These are phyloP conservation scores for Exaiptasia diaphana DNA, from an alignment of 64 coral and sea anemone species.

Conservation along the genomic window DNA sequence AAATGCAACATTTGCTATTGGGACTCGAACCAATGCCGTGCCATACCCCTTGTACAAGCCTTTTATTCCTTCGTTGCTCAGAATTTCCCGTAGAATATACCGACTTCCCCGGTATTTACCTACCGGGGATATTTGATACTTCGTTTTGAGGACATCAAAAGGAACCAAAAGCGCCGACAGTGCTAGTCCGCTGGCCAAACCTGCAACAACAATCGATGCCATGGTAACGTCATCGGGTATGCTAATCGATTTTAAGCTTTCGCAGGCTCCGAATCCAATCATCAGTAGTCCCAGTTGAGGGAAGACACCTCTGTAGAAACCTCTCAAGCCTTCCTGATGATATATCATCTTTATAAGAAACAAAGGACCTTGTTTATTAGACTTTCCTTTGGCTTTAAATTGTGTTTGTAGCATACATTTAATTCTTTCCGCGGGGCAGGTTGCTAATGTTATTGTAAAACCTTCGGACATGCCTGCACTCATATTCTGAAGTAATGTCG, in stretches of 20 bases:
- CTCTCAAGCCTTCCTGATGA: slow-evolving; percentile 51
- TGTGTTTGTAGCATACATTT: slow-evolving; percentile 79
- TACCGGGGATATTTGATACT: slow-evolving; percentile 46
- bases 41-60: slow-evolving; percentile 54
- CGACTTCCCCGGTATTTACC: slow-evolving; percentile 57
- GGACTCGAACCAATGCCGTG: slow-evolving; percentile 45
- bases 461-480: slow-evolving; percentile 62
- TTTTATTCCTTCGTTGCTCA: slow-evolving; percentile 38
- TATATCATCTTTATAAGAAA: slow-evolving; percentile 27
- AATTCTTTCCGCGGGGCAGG: slow-evolving; percentile 47
- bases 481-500: slow-evolving; percentile 33
- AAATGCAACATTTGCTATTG: slow-evolving; percentile 26
- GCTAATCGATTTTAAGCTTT: slow-evolving; percentile 7
- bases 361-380: slow-evolving; percentile 33
- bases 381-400: background rate
- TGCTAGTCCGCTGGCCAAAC: slow-evolving; percentile 37
- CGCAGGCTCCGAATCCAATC: slow-evolving; percentile 60
- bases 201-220: slow-evolving; percentile 46
- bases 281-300: slow-evolving; percentile 8
- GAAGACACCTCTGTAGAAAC: slow-evolving; percentile 57
- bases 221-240: slow-evolving; percentile 42
- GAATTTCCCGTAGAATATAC: slow-evolving; percentile 13
- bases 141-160: slow-evolving; percentile 43
- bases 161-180: slow-evolving; percentile 50
- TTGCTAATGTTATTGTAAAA: slow-evolving; percentile 1